Evolutionary conservation across 2,113 vertebrate species (phyloP).

Genomic region (Herpetotheres cachinnans): DNA sequence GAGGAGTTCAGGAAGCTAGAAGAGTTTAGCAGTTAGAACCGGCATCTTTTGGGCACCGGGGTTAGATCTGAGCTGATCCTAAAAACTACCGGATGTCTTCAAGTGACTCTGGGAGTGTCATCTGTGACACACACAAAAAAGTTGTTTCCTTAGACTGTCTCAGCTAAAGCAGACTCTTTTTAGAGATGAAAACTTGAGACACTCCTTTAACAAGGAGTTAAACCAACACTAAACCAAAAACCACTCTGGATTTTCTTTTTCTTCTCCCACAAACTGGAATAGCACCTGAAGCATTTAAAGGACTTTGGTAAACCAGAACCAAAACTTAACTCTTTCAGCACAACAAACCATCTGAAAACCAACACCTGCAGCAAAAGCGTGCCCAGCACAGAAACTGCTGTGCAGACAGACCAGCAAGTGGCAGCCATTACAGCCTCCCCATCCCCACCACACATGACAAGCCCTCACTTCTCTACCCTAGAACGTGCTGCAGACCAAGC

Average conservation of each 20-base stretch:
- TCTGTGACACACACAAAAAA: not conserved
- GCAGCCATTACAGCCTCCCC: not conserved
- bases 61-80: not conserved
- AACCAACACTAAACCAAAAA: not conserved
- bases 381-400: not conserved
- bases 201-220: not conserved
- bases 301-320: not conserved
- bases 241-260: not conserved
- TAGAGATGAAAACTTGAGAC: not conserved
- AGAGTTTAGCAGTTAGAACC: not conserved
- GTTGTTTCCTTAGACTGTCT: not conserved
- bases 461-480: too few species aligned
- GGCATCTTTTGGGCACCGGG: not conserved
- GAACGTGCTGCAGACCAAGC: not conserved
- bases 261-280: not conserved
- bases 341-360: not conserved
- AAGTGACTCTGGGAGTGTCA: not conserved
- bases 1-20: not conserved
- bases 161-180: not conserved
- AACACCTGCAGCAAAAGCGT: not conserved
- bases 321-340: not conserved
- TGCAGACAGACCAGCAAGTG: not conserved
- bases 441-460: accelerated
- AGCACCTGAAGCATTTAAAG: not conserved
- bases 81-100: not conserved